Conservation (phyloP, 2,888 invertebrate genomes). For the Drosophila aldrichi region DNA sequence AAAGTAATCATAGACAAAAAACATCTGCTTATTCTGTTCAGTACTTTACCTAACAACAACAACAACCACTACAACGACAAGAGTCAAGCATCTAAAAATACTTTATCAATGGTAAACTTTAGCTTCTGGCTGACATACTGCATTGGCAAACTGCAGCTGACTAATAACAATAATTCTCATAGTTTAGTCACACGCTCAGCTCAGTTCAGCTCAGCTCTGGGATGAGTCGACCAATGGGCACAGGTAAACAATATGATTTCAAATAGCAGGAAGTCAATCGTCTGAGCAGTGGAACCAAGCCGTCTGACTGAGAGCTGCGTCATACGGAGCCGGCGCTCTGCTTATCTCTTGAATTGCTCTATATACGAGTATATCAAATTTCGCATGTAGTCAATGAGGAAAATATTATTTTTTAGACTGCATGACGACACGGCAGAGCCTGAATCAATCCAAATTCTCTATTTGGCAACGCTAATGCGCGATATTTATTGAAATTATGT, state of each 20-base stretch:
- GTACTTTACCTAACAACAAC: too few relatives aligned
- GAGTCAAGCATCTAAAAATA: neutral
- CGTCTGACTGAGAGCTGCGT: slow-evolving; percentile 42
- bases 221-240: slow-evolving; percentile 6
- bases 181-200: slow-evolving; percentile 25
- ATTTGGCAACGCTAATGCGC: slow-evolving; percentile 3
- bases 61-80: neutral
- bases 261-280: neutral
- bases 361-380: neutral
- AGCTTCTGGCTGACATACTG: neutral
- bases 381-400: slow-evolving; percentile 6
- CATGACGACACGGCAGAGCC: slow-evolving; percentile 18
- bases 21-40: neutral
- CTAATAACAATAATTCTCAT: slow-evolving; percentile 2
- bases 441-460: neutral
- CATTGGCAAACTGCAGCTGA: neutral
- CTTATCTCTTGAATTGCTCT: slow-evolving; percentile 45
- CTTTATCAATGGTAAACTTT: neutral
- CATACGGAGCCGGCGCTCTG: neutral
- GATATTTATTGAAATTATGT: slow-evolving; percentile 43
- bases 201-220: neutral
- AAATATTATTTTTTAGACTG: slow-evolving; percentile 14
- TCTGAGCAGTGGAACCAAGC: slow-evolving; percentile 34
- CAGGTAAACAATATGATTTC: neutral
- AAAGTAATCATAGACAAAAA: neutral